A percentile compares a stretch with the other conserved stretches of the same genome.
These are phyloP conservation scores for Invenusta paracnida DNA, from an alignment of 2,888 invertebrate genomes.

Conservation along the genomic window DNA sequence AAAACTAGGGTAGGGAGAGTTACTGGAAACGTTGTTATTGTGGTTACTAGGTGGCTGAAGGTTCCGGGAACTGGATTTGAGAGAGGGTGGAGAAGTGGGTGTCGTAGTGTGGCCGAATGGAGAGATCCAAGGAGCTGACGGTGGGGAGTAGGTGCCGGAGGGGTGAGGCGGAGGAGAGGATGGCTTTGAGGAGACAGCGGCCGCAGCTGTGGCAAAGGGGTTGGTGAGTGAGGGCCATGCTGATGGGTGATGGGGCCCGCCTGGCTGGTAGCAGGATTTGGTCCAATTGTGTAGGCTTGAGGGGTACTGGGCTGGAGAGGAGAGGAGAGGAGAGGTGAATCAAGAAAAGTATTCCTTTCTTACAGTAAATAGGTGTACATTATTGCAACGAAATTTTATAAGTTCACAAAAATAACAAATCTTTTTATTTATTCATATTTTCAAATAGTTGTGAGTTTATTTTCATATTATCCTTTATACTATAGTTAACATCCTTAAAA, in stretches of 20 bases:
- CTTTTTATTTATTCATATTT: too few relatives aligned
- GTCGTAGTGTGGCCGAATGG: neutral
- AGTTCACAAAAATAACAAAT: too few relatives aligned
- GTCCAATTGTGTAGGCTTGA: slow-evolving; percentile 2
- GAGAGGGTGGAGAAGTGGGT: neutral
- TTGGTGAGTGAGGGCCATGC: neutral
- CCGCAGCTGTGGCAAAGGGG: neutral
- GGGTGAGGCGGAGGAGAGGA: neutral
- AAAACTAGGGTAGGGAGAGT: neutral
- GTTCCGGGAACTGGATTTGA: neutral
- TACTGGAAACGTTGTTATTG: neutral
- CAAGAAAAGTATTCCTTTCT: too few relatives aligned
- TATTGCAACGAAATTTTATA: too few relatives aligned
- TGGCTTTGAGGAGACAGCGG: too few relatives aligned
- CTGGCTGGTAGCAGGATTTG: slow-evolving; percentile 13
- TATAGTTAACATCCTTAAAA: too few relatives aligned
- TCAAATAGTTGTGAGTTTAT: too few relatives aligned
- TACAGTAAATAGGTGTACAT: too few relatives aligned
- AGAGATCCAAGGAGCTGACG: neutral
- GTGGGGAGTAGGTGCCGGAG: neutral
- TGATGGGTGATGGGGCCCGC: neutral
- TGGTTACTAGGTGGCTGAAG: neutral
- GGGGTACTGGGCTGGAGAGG: slow-evolving; percentile 9
- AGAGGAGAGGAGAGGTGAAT: neutral
- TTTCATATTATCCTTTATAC: too few relatives aligned